Base-by-base conservation (phyloP, 64 coral and sea anemone genomes). In the Orbicella faveolata region DNA sequence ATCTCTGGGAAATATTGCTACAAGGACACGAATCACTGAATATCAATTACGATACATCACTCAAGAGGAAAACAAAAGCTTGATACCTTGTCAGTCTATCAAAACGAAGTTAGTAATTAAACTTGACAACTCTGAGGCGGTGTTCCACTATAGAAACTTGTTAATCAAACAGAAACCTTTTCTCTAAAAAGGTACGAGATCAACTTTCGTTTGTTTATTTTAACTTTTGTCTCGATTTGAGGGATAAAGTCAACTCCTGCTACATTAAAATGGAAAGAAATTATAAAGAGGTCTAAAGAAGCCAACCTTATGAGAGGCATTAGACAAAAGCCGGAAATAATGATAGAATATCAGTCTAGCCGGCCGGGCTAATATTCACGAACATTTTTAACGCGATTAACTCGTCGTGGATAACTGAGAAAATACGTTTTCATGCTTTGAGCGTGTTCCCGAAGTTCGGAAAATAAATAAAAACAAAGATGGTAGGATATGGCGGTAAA, bases 131-230 rank as follows among this genome's bases (percentile, higher is more conserved):
- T n/a, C n/a, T n/a, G n/a, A n/a, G n/a, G n/a, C n/a, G n/a, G n/a
- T n/a, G 21, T 23, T 7, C 65, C 62, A 64, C 4, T 7, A n/a
- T 1, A 25, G 67, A 44, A 66, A 41, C 3, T 41, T 67, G 7
- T 44, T 10, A 7, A 44, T 83, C 15, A 83, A 81, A 67, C 34
- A 67, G 21, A 70, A 70, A 70, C 67, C 67, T n/a, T 70, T 81
- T 77, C 36, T 17, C 0, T 19, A 77, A 77, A 52, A 77, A 77
- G 37, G 15, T 77, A n/a, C 23, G 13, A 36, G 36, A 52, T 77
- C 4, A 23, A 77, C 8, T 52, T n/a, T n/a, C n/a, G n/a, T 77
- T 52, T 18, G 12, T 34, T 74, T 13, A 14, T 34, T 34, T 48
- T 48, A 48, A 33, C 1, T 35, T 59, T 59, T 59, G 55, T 59